These are phyloP conservation scores for Pogonognathellus flavescens DNA, from an alignment of 1,140 invertebrate species.

Conservation along the genomic window DNA sequence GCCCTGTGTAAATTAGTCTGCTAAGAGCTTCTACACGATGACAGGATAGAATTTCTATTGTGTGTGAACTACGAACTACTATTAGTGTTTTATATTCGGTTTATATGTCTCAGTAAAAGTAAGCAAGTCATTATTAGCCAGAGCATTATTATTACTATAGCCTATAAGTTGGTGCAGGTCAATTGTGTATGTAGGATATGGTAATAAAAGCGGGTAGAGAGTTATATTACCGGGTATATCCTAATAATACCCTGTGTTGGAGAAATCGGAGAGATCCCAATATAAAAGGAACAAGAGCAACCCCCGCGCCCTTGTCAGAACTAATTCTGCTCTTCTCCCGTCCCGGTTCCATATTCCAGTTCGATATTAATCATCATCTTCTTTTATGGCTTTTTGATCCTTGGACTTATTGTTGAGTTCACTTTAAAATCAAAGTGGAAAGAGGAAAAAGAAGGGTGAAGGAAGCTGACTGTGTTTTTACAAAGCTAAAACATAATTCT, in stretches of 20 bases:
- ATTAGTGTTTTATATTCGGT: background rate
- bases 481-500: slow-evolving; percentile 2
- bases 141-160: background rate
- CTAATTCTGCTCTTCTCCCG: background rate
- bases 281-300: background rate
- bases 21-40: background rate
- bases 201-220: background rate
- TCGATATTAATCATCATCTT: slow-evolving; percentile 50
- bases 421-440: slow-evolving; percentile 41
- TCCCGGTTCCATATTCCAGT: background rate
- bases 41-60: background rate
- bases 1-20: slow-evolving; percentile 11
- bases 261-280: too few relatives aligned
- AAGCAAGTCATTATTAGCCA: too few relatives aligned
- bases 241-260: too few relatives aligned
- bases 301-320: background rate
- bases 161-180: too few relatives aligned
- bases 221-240: too few relatives aligned
- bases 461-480: background rate
- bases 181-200: background rate
- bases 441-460: background rate
- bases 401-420: slow-evolving; percentile 37
- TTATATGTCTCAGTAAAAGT: too few relatives aligned
- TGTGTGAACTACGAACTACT: background rate
- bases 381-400: slow-evolving; percentile 51